Evolutionary conservation across 1,140 invertebrate genomes (phyloP), one percentile per base, ranked within the genome.

Genomic region (Drosophila sproati): DNA sequence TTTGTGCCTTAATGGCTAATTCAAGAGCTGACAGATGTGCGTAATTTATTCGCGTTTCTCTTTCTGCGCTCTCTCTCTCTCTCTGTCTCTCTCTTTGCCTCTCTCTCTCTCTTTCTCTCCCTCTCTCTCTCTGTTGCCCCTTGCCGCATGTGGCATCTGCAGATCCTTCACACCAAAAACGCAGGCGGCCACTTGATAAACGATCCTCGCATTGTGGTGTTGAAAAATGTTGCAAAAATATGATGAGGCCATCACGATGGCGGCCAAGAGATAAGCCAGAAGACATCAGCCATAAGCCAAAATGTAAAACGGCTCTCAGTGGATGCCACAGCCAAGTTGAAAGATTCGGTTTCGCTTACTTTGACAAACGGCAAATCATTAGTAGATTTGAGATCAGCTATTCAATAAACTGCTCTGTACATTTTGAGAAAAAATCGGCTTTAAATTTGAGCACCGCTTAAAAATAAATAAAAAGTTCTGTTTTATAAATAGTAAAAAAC

Each of bases 21-120:
- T 92, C 89, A 92, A 90, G 86, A 86, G 86, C 85, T 92, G 91
- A 92, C 91, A 92, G 91, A 92, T 91, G 91, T 91, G 88, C 82
- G 82, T 91, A 91, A 92, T 91, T 92, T 90, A 92, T 88, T 86
- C 80, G 66, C 63, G 68, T 79, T 73, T 72, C 64, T 74, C 73
- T 77, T 72, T 78, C 41, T 72, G 73, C 77, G 72, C 57, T 62
- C 48, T 29, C 29, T 52, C 20, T 68, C 43, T 67, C 60, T 12
- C 12, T 48, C 37, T 71, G 50, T 48, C 8, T 56, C 52, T 35
- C 48, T 51, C 57, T 37, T 10, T 50, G 61, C 10, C 48, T 20
- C 20, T 20, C 20, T 20, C 55, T 61, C 45, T 29, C 12, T 54
- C 12, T 66, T 31, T 64, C 59, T 68, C 37, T 67, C 60, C 10